Conservation (phyloP, 1,140 invertebrate species). For the Reticulitermes speratus region DNA sequence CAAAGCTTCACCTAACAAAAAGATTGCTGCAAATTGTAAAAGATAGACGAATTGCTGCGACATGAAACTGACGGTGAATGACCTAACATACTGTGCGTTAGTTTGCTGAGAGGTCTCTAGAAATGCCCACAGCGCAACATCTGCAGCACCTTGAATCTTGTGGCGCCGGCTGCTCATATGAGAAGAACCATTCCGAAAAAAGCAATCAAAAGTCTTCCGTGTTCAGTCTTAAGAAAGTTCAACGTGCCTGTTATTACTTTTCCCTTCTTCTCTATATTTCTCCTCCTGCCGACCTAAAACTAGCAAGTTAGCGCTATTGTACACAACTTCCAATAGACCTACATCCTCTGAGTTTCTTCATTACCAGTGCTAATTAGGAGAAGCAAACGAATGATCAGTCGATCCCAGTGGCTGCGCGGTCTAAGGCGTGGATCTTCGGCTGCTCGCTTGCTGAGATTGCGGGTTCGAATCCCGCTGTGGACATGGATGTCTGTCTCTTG, state of each 20-base stretch:
- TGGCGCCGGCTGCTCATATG: neutral
- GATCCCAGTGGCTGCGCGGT: too few relatives aligned
- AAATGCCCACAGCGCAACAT: neutral
- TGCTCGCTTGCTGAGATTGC: too few relatives aligned
- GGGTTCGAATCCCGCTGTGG: too few relatives aligned
- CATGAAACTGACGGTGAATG: neutral
- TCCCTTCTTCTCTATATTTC: neutral
- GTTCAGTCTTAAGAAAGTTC: neutral
- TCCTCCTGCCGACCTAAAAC: neutral
- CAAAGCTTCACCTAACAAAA: too few relatives aligned
- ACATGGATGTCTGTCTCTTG: too few relatives aligned
- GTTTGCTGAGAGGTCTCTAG: neutral
- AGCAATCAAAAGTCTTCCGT: neutral
- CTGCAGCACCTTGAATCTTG: neutral
- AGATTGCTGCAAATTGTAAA: neutral
- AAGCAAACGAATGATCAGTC: neutral
- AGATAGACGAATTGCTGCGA: neutral
- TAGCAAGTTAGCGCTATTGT: neutral
- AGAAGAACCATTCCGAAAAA: neutral
- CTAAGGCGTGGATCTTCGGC: too few relatives aligned
- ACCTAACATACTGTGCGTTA: neutral
- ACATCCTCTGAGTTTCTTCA: neutral
- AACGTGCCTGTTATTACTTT: neutral
- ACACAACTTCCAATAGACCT: neutral
- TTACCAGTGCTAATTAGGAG: neutral